These are phyloP conservation scores for Etia nguti DNA, from an alignment of 2,113 vertebrate genomes.

Conservation along the genomic window DNA sequence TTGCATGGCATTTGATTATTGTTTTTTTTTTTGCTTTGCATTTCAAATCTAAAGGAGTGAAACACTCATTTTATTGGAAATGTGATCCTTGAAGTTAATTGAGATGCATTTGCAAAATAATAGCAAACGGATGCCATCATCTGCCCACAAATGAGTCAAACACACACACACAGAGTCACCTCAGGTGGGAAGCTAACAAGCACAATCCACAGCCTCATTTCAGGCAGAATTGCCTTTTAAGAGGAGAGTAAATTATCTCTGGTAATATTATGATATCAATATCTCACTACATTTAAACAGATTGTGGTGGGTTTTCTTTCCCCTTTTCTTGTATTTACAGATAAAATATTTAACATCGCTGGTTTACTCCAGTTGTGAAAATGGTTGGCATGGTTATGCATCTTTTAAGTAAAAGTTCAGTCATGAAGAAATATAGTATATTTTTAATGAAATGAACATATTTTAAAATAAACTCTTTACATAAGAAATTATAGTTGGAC, in stretches of 20 bases:
- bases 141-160: neutral
- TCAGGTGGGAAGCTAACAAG: neutral
- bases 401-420: neutral
- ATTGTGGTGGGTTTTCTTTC: neutral
- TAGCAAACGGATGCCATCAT: neutral
- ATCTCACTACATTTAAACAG: neutral
- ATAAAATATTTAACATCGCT: neutral
- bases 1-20: neutral
- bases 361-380: neutral
- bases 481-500: neutral
- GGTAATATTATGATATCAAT: neutral
- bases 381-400: neutral
- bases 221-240: neutral
- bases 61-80: neutral
- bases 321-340: neutral
- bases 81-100: neutral
- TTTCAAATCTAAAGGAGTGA: neutral
- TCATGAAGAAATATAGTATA: neutral
- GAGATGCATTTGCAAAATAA: neutral
- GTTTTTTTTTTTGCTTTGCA: neutral
- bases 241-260: neutral
- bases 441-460: neutral
- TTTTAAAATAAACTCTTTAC: neutral
- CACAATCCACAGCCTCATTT: neutral
- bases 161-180: neutral